A percentile compares a stretch with the other conserved stretches of the same genome.
phyloP scores from a whole-genome alignment of 2,113 vertebrate genomes.

The Patagioenas fasciata region DNA sequence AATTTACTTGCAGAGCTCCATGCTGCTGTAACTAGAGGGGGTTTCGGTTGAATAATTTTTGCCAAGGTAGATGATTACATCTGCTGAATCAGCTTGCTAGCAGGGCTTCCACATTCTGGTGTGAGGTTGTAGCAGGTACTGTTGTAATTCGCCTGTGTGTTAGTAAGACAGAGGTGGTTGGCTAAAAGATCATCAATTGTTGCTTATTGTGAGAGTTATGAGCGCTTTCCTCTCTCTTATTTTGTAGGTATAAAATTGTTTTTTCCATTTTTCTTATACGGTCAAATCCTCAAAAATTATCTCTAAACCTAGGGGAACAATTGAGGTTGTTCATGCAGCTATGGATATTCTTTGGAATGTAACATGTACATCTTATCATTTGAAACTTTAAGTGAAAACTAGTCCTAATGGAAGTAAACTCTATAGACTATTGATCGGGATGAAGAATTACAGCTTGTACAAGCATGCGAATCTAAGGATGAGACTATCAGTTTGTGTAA shows the following conservation, averaged over 20 bases:
- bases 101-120: background rate
- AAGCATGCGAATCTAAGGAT: rapidly evolving
- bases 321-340: background rate
- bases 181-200: background rate
- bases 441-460: background rate
- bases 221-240: background rate
- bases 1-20: background rate
- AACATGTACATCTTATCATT: background rate
- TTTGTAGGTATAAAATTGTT: background rate
- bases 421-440: background rate
- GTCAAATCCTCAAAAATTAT: background rate
- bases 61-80: background rate
- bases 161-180: background rate
- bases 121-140: background rate
- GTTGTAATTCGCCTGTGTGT: background rate
- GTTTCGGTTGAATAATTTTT: background rate
- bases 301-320: background rate
- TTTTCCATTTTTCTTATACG: background rate
- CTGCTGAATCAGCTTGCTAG: background rate
- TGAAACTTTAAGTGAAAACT: background rate
- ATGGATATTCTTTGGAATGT: background rate
- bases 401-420: background rate
- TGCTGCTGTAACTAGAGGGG: background rate
- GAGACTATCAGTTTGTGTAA: background rate
- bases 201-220: background rate